Evolutionary conservation across 2,888 invertebrate genomes (phyloP), one percentile per base, ranked within the genome.

Genomic region (Tachina fera): DNA sequence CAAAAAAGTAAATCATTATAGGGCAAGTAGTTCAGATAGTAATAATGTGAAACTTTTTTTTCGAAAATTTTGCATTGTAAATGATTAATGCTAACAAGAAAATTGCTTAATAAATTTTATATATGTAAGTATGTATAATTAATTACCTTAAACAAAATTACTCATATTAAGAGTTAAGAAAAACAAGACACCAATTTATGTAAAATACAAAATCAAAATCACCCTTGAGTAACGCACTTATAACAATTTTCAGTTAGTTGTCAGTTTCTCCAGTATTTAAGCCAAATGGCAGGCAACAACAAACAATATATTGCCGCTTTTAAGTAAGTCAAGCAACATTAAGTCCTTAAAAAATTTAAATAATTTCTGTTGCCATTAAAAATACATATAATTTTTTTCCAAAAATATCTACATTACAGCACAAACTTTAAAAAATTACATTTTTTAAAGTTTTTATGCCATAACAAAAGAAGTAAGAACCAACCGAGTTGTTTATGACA

Each of bases 401-500:
- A 10, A 58, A 65, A 49, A 19, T 60, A 49, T 41, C 14, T 45
- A 51, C 22, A 47, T 68, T 79, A 53, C 61, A 16, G 47, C n/a
- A 67, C 65, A 51, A 85, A 85, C 58, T 67, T 76, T 49, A 84
- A 78, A 16, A 75, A 82, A 71, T 68, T 72, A 61, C 10, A 67
- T n/a, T n/a, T n/a, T n/a, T n/a, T n/a, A n/a, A n/a, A n/a, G 1
- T 67, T 63, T 70, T 78, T 68, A 61, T 56, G 47, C n/a, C 75
- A 8, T 45, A 56, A 16, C 13, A 5, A 45, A 16, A 9, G n/a
- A 74, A 13, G 43, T 1, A 41, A 41, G 58, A 9, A 45, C 45
- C 60, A 61, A 10, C 19, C 31, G 11, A 68, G 47, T 45, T 72
- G 81, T 89, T 88, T 87, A 85, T 84, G 83, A 84, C 88, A 78